phyloP scores from a whole-genome alignment of 2,888 invertebrate species.

The Pardosa pseudoannulata region DNA sequence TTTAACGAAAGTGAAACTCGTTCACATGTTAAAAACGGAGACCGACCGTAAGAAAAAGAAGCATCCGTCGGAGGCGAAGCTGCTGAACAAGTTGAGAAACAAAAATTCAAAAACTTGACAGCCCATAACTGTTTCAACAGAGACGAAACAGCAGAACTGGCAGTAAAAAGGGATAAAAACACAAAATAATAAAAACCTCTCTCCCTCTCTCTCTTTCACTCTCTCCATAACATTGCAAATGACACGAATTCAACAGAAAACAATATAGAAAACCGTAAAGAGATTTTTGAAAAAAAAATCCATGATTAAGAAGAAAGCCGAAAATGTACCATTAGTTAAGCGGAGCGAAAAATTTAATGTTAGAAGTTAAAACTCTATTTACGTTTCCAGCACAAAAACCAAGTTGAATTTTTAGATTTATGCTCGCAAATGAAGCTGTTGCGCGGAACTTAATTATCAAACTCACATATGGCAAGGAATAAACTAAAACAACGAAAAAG shows the following conservation, averaged over 20 bases:
- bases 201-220: neutral
- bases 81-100: neutral
- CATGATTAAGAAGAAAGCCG: conserved; percentile 26
- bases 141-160: neutral
- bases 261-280: neutral
- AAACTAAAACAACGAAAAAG: conserved; percentile 24
- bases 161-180: neutral
- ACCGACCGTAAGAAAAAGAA: neutral
- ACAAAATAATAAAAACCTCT: neutral
- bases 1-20: neutral
- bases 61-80: neutral
- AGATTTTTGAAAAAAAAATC: conserved; percentile 16
- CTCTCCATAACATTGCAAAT: neutral
- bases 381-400: neutral
- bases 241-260: neutral
- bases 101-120: neutral
- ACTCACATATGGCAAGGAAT: conserved; percentile 43
- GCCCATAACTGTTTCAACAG: neutral
- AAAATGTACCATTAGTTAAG: conserved; percentile 44
- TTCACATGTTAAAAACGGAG: neutral
- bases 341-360: conserved; percentile 60
- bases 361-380: conserved; percentile 56
- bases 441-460: conserved; percentile 60
- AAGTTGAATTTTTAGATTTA: conserved; percentile 44
- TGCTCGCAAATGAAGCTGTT: conserved; percentile 55